Percentiles rank a stretch among this genome's conserved stretches.
Conservation (phyloP, 2,113 vertebrate species). For the Microcebus lehilahytsara region DNA sequence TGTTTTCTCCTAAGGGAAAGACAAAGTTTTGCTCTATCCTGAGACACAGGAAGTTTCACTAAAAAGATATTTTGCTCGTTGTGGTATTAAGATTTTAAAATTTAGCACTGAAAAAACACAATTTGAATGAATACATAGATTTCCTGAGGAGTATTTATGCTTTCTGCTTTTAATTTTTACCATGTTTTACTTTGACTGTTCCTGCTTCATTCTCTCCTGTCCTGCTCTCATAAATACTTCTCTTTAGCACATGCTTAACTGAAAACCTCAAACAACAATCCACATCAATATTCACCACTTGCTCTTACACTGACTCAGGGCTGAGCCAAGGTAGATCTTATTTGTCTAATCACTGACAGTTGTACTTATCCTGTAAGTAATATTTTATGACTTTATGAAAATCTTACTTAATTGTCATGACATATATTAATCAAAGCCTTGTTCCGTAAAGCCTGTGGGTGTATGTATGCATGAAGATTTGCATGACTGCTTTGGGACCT, state of each 20-base stretch:
- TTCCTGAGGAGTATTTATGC: slow-evolving; percentile 6
- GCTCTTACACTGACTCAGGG: background rate
- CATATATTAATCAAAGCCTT: background rate
- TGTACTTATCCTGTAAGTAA: background rate
- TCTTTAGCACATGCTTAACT: background rate
- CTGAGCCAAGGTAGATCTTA: background rate
- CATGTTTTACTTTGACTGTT: background rate
- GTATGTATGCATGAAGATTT: too few relatives aligned
- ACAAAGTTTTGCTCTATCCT: background rate
- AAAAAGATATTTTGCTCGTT: slow-evolving; percentile 58
- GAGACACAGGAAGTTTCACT: slow-evolving; percentile 62
- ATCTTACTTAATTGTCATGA: background rate
- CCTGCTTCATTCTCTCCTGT: background rate
- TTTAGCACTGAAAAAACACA: slow-evolving; percentile 35
- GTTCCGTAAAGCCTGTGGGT: background rate
- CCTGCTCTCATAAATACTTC: background rate
- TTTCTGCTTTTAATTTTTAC: slow-evolving; percentile 6
- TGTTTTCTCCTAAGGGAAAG: slow-evolving; percentile 52
- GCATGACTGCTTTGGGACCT: background rate
- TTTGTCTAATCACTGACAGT: too few relatives aligned
- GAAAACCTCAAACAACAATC: background rate
- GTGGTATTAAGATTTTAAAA: slow-evolving; percentile 68
- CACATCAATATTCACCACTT: background rate
- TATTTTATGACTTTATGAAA: background rate
- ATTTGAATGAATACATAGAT: slow-evolving; percentile 65